Evolutionary conservation across 2,797 vertebrate genomes (phyloP), one percentile per base, ranked within the genome.

Genomic region (Hephaestus fuliginosus): DNA sequence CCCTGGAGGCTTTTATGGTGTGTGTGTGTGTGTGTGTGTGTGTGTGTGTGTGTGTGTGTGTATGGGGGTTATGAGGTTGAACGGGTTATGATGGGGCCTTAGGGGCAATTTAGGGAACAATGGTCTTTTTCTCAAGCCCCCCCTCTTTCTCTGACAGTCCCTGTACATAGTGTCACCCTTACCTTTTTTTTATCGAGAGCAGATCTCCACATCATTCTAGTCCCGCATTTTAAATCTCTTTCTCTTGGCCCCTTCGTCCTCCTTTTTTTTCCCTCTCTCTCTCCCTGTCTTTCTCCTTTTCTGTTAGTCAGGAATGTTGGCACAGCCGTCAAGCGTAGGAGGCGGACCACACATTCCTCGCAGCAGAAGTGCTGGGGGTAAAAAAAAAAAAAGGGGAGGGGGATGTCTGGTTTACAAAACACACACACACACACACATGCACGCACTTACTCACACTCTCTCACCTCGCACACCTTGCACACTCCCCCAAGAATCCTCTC

Each of bases 291-390:
- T 71, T 82, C 74, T 86, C 83, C 69, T 84, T 81, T 85, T 90
- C 86, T 91, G 86, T 90, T 88, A 87, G 89, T 88, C 83, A 92
- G 93, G 91, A 94, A 96, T 96, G 94, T 95, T 96, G 96, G 96
- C 95, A 95, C 93, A 91, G 92, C 92, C 86, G 85, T 86, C 89
- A 86, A 61, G 88, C 85, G 86, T 95, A 78, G 86, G 95, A 96
- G 86, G 94, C 94, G 94, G 95, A 96, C 92, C 90, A 92, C 90
- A 94, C 94, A 96, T 97, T 97, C 95, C 93, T 96, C 93, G 77
- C 85, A 91, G 88, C 77, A 93, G 95, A 96, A 94, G 92, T 95
- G 92, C 94, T 91, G 90, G 91, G 86, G 91, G 86, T 89, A 90
- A 86, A 87, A 52, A 62, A 70, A 46, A 25, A 25, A 25, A 25